Evolutionary conservation across 2,888 invertebrate genomes (phyloP).

Genomic region (Homarus gammarus): DNA sequence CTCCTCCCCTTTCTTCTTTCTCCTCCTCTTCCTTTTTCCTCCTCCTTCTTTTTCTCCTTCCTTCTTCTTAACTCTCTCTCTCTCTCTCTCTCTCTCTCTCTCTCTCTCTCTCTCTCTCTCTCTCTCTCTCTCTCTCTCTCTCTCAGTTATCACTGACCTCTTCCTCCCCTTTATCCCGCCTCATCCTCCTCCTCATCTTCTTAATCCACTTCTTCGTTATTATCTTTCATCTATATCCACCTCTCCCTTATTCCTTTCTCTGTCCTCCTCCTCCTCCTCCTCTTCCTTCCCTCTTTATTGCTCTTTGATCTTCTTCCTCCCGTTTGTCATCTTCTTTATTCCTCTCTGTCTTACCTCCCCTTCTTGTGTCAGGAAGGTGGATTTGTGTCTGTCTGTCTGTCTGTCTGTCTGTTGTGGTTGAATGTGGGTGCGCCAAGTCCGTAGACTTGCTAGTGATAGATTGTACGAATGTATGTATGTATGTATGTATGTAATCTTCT

Average conservation of each 20-base stretch:
- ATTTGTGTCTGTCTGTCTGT: too few relatives aligned
- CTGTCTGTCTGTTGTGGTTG: background rate
- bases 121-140: background rate
- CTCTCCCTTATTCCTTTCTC: background rate
- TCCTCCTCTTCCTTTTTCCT: too few relatives aligned
- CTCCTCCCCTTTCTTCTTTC: too few relatives aligned
- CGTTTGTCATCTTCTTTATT: background rate
- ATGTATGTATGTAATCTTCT: background rate
- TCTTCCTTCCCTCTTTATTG: background rate
- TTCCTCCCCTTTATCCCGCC: background rate
- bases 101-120: slow-evolving; percentile 6
- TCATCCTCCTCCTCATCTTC: too few relatives aligned
- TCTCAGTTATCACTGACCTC: too few relatives aligned
- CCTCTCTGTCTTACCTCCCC: background rate
- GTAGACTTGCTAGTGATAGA: too few relatives aligned
- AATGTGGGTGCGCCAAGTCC: too few relatives aligned
- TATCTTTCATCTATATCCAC: background rate
- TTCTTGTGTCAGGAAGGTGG: too few relatives aligned
- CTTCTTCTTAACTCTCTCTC: background rate
- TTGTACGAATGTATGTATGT: too few relatives aligned
- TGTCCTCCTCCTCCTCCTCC: background rate
- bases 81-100: background rate
- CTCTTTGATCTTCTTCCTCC: background rate
- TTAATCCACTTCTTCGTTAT: too few relatives aligned
- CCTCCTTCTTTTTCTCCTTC: too few relatives aligned